Percentiles rank a stretch among this genome's conserved stretches.
Conservation (phyloP, 2,888 invertebrate species). For the Lithophane leautieri region DNA sequence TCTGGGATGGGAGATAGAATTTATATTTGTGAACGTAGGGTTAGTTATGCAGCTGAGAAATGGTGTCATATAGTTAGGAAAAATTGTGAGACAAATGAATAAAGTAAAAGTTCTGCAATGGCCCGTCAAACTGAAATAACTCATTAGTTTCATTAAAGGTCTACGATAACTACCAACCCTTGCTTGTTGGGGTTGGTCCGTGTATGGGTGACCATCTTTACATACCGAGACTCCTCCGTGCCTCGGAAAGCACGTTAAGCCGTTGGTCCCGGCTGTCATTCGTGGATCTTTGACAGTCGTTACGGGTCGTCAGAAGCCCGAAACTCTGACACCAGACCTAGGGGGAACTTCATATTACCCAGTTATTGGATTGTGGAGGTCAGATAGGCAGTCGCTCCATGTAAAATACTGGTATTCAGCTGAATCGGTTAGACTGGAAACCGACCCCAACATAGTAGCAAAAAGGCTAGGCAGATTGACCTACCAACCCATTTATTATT, state of each 20-base stretch:
- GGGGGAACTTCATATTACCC: no score
- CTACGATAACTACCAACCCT: neutral
- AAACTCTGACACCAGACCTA: no score
- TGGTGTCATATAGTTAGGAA: neutral
- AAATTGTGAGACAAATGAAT: neutral
- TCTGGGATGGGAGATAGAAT: constrained; percentile 26
- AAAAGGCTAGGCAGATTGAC: no score
- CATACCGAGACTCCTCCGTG: neutral
- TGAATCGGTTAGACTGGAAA: no score
- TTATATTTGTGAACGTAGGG: constrained; percentile 27
- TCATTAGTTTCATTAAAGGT: neutral
- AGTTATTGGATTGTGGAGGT: no score
- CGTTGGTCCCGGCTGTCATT: neutral
- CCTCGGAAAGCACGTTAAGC: neutral
- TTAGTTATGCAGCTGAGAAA: neutral
- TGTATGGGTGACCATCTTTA: neutral
- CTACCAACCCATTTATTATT: neutral
- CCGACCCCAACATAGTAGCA: no score
- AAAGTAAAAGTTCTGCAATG: neutral
- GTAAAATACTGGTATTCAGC: no score
- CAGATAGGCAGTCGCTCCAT: no score
- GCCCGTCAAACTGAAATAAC: neutral
- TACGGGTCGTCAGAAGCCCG: neutral
- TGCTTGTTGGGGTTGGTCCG: neutral
- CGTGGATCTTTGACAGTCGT: neutral